phyloP scores from a whole-genome alignment of 2,797 vertebrate species.

The Staurois parvus region DNA sequence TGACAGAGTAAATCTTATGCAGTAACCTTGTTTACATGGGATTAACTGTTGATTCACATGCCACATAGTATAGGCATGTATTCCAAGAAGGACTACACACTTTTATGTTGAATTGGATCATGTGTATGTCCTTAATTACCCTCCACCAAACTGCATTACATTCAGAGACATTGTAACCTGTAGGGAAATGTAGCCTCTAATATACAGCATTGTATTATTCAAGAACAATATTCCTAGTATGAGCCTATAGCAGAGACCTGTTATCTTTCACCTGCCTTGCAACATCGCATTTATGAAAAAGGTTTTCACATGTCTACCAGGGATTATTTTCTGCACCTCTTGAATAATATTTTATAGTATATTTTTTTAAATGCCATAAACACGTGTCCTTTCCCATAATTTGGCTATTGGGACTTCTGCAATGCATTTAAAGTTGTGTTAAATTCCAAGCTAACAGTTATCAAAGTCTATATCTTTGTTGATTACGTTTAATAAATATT shows the following conservation, averaged over 20 bases:
- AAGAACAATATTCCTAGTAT: neutral
- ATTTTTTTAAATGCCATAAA: neutral
- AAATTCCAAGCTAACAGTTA: too few relatives aligned
- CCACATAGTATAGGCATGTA: conserved; percentile 1
- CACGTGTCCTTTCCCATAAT: neutral
- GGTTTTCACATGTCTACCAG: neutral
- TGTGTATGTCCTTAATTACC: neutral
- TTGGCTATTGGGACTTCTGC: neutral
- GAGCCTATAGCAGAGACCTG: neutral
- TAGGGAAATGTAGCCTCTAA: neutral
- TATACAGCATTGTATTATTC: neutral
- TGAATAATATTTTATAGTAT: neutral
- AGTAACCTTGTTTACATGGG: neutral
- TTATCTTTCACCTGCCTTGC: neutral
- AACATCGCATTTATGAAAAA: too few relatives aligned
- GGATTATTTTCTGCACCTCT: conserved; percentile 6
- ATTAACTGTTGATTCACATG: conserved; percentile 8
- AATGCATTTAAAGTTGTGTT: too few relatives aligned
- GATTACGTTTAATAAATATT: too few relatives aligned
- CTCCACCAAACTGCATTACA: neutral
- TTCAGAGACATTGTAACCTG: neutral
- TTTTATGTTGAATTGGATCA: neutral
- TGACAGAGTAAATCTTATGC: conserved; percentile 19
- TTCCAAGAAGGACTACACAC: neutral
- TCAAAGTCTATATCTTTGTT: too few relatives aligned